Evolutionary conservation across 2,113 vertebrate species (phyloP).

Genomic region (Ranitomeya variabilis): DNA sequence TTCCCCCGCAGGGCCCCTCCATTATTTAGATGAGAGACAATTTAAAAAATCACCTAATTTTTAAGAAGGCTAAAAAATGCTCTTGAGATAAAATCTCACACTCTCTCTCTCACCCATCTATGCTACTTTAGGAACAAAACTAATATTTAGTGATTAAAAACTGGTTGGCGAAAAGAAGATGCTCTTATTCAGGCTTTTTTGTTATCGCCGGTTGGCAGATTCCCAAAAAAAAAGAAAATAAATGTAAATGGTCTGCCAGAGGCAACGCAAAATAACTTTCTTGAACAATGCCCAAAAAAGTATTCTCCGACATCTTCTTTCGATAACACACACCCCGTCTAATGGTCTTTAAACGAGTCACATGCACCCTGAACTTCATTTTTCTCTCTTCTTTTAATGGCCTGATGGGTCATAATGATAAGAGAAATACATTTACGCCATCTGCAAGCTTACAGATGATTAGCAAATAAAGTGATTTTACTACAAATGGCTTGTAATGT

Average conservation of each 20-base stretch:
- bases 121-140: not conserved
- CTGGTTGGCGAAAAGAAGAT: not conserved
- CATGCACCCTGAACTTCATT: slow-evolving; percentile 43
- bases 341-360: slow-evolving; percentile 46
- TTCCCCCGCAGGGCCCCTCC: too few relatives aligned
- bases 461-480: slow-evolving; percentile 52
- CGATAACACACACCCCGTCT: slow-evolving; percentile 21
- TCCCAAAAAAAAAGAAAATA: not conserved
- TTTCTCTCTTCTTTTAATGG: slow-evolving; percentile 46
- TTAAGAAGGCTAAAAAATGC: not conserved
- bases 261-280: slow-evolving; percentile 38
- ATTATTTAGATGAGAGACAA: too few relatives aligned
- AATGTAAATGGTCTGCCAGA: slow-evolving; percentile 39
- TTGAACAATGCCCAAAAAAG: slow-evolving; percentile 42
- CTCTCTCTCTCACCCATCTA: not conserved
- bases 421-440: slow-evolving; percentile 58
- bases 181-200: slow-evolving; percentile 12
- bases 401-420: slow-evolving; percentile 56
- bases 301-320: slow-evolving; percentile 42
- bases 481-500: slow-evolving; percentile 52
- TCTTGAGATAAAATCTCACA: not conserved
- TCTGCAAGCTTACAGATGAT: slow-evolving; percentile 56
- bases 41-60: not conserved
- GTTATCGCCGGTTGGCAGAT: slow-evolving; percentile 26
- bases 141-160: not conserved